Percentiles rank a stretch among this genome's conserved stretches.
phyloP scores from a whole-genome alignment of 2,888 invertebrate genomes.

The Apocheima hispidaria region DNA sequence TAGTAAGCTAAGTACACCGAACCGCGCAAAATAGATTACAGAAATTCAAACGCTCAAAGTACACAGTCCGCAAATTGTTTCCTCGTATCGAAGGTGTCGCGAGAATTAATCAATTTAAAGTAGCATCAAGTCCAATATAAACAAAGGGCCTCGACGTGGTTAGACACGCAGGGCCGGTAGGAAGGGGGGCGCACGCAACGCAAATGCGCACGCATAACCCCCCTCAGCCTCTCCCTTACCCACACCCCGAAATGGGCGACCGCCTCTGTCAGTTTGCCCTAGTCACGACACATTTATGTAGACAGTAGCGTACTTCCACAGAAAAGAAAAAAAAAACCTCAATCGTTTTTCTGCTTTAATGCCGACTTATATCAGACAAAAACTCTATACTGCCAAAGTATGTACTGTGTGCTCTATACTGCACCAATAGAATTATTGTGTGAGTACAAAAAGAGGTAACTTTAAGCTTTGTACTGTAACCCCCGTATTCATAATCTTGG shows the following conservation, averaged over 20 bases:
- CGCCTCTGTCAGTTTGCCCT: conserved; percentile 79
- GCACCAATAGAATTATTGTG: no score
- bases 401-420: no score
- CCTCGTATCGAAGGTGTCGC: conserved; percentile 72
- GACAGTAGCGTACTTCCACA: no score
- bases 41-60: conserved; percentile 32
- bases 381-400: no score
- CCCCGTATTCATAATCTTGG: no score
- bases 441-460: no score
- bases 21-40: conserved; percentile 24
- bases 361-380: not conserved
- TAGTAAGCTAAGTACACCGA: not conserved
- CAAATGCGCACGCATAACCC: conserved; percentile 74
- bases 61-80: conserved; percentile 50
- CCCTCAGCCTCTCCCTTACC: conserved; percentile 61
- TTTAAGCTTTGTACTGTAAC: no score
- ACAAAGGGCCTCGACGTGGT: conserved; percentile 76
- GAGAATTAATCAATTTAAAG: conserved; percentile 83
- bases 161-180: conserved; percentile 66
- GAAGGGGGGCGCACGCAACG: conserved; percentile 55
- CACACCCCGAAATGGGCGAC: conserved; percentile 74
- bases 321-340: no score
- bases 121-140: conserved; percentile 81
- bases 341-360: not conserved
- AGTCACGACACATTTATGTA: conserved; percentile 46